Percentiles rank a stretch among this genome's conserved stretches.
Evolutionary conservation across 2,888 invertebrate species (phyloP).

Genomic region (Netelia inedita): DNA sequence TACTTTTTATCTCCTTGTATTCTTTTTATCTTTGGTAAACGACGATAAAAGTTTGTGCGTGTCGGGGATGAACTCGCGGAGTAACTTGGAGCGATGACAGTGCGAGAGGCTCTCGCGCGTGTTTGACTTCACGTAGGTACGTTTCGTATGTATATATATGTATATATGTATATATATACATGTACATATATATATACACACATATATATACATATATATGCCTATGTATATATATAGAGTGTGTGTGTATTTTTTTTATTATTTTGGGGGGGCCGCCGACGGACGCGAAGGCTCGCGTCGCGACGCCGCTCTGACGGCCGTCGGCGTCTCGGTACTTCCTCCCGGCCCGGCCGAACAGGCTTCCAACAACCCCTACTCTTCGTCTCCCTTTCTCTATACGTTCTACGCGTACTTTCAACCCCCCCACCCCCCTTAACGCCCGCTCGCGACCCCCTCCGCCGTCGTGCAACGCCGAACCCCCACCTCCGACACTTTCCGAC

Average conservation of each 20-base stretch:
- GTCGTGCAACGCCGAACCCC: constrained; percentile 18
- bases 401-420: constrained; percentile 44
- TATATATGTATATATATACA: too few species aligned
- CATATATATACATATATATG: too few species aligned
- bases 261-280: constrained; percentile 65
- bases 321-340: constrained; percentile 76
- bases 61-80: neutral
- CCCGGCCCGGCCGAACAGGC: constrained; percentile 81
- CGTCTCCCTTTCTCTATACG: constrained; percentile 26
- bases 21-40: neutral
- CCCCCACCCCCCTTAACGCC: constrained; percentile 6
- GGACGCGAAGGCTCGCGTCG: constrained; percentile 75
- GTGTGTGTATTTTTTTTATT: constrained; percentile 5
- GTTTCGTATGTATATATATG: neutral
- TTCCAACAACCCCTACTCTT: constrained; percentile 71
- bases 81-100: neutral
- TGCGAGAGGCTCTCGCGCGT: neutral
- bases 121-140: constrained; percentile 12
- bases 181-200: too few species aligned
- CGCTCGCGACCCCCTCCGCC: constrained; percentile 19
- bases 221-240: too few species aligned
- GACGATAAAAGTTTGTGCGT: neutral
- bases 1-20: neutral
- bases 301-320: constrained; percentile 82
- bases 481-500: constrained; percentile 38